Evolutionary conservation across 2,888 invertebrate genomes (phyloP).

Genomic region (Orchestes rusci): DNA sequence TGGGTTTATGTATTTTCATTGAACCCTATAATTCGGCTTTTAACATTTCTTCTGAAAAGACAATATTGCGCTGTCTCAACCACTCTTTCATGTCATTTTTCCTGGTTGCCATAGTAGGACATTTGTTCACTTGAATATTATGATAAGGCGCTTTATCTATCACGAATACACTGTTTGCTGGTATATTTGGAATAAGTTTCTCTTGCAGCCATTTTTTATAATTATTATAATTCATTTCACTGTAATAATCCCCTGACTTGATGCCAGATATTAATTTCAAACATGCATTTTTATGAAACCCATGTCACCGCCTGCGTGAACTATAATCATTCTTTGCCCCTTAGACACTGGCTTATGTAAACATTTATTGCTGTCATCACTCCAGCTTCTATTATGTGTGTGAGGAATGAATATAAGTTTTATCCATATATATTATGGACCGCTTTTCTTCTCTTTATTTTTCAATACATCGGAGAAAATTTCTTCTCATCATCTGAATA

Average conservation of each 20-base stretch:
- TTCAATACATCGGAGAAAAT: background rate
- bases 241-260: constrained; percentile 14
- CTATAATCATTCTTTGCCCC: constrained; percentile 18
- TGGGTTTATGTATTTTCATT: constrained; percentile 10
- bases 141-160: constrained; percentile 27
- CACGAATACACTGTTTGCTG: constrained; percentile 24
- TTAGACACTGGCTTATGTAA: constrained; percentile 14
- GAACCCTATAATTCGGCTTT: constrained; percentile 17
- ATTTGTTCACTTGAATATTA: constrained; percentile 16
- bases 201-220: constrained; percentile 19
- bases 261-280: constrained; percentile 13
- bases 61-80: constrained; percentile 8
- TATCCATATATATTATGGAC: constrained; percentile 6
- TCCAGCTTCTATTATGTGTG: constrained; percentile 20
- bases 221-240: constrained; percentile 21
- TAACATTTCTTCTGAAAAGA: constrained; percentile 16
- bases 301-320: constrained; percentile 20
- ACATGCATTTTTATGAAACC: constrained; percentile 20
- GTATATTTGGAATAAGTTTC: constrained; percentile 25
- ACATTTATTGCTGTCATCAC: constrained; percentile 18
- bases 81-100: constrained; percentile 13
- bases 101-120: constrained; percentile 3
- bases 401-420: constrained; percentile 8
- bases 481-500: background rate
- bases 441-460: background rate